Percentiles rank a stretch among this genome's conserved stretches.
phyloP scores from a whole-genome alignment of 2,797 vertebrate genomes.

The Pipistrellus pygmaeus region DNA sequence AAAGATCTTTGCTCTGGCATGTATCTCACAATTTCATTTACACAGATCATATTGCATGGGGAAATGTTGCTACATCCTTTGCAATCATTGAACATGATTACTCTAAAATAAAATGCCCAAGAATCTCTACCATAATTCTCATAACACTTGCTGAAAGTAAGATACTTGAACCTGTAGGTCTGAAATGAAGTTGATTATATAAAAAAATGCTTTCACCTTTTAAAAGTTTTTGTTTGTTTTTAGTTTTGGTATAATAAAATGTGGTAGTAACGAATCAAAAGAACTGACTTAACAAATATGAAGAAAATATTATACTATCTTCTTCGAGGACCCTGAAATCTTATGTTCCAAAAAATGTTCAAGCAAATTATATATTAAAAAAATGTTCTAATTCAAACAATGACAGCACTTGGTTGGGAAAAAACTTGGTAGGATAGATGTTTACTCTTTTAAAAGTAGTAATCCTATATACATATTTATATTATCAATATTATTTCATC shows the following conservation, averaged over 20 bases:
- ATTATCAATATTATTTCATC: conserved; percentile 52
- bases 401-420: conserved; percentile 21
- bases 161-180: conserved; percentile 49
- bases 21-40: conserved; percentile 25
- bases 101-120: conserved; percentile 38
- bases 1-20: conserved; percentile 49
- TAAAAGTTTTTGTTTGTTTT: conserved; percentile 73
- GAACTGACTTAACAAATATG: conserved; percentile 64
- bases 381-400: conserved; percentile 53
- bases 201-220: conserved; percentile 73
- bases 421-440: conserved; percentile 24
- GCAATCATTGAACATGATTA: conserved; percentile 42
- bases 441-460: conserved; percentile 42
- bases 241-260: conserved; percentile 80
- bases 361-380: conserved; percentile 75
- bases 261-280: conserved; percentile 62
- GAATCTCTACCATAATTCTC: conserved; percentile 47
- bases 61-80: conserved; percentile 24
- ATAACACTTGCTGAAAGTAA: conserved; percentile 59
- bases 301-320: conserved; percentile 72
- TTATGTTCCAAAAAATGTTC: conserved; percentile 77
- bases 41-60: neutral
- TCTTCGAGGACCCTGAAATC: conserved; percentile 64
- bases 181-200: conserved; percentile 72
- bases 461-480: conserved; percentile 33